Evolutionary conservation across 2,113 vertebrate genomes (phyloP), one percentile per base, ranked within the genome.

Genomic region (Antechinus flavipes): DNA sequence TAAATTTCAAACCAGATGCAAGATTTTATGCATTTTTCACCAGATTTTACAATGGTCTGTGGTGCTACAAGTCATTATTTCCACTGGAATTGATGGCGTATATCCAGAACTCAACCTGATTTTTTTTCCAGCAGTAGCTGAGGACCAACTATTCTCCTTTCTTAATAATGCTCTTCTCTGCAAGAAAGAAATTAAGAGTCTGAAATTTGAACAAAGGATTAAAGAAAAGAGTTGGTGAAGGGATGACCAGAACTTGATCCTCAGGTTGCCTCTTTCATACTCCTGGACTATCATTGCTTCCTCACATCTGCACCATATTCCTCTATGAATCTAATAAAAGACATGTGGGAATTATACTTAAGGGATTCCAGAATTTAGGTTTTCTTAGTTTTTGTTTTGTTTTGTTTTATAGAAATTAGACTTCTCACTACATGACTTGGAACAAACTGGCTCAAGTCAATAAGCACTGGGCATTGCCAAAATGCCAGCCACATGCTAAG

Each of bases 1-100:
- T 97, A 97, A 97, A 95, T 97, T 96, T 96, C 97, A 97, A 95
- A 97, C 98, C 97, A 98, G 97, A 97, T 95, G 95, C 97, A 58
- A 96, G 91, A 47, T 19, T 96, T 97, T 95, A 95, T 25, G 42
- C 96, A 96, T 55, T 4, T 97, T 95, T 96, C 93, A 49, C 95
- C 89, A 89, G 89, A 47, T 94, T 98, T 97, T 97, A 98, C 96
- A 97, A 97, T 95, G 92, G 97, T 55, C 93, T 35, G 8, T 0
- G 7, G 95, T 52, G 50, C 95, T 5, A 35, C 54, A 47, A 93
- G 97, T 98, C 97, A 97, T 56, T 94, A 0, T 98, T 98, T 97
- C 98, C 98, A 97, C 89, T 98, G 97, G 97, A 98, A 97, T 97
- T 55, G 22, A 84, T 97, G 96, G 95, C 97, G 92, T 24, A 35